Evolutionary conservation across 2,113 vertebrate genomes (phyloP), one percentile per base, ranked within the genome.

Genomic region (Sylvia atricapilla): DNA sequence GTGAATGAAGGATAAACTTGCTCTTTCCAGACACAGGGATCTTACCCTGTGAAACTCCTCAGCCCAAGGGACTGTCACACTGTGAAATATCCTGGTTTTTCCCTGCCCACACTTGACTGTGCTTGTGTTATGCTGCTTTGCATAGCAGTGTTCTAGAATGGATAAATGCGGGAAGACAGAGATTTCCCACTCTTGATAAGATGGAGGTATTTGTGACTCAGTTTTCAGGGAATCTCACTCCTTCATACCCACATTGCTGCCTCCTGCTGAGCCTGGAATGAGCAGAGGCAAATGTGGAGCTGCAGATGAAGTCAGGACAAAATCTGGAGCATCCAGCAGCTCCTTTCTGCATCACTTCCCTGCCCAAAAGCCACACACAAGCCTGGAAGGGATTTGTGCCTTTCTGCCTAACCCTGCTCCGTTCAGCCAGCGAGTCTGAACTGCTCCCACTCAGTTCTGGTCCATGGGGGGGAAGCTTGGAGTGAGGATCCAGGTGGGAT

Each of bases 361-460:
- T 69, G n/a, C 46, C 68, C 46, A 53, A 37, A 56, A 14, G 28
- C 23, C 74, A 20, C 20, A 8, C 25, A 27, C 27, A 13, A 4
- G 31, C 2, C 22, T 30, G 64, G 55, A 23, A 20, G 15, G 60
- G 44, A 25, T 39, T 52, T 39, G 17, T 53, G 64, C 27, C n/a
- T 22, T 35, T 41, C 20, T 52, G 37, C 60, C 47, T 3, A 3
- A 24, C 50, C 68, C 73, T 67, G 41, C 64, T 66, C 55, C 47
- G 3, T 8, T 2, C 9, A 53, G 68, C 50, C 18, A 0, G 7
- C 0, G 6, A 14, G 30, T 10, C 0, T 22, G 17, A 37, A 8
- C 9, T 3, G 43, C n/a, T 18, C 39, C 3, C 63, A 16, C 53
- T 49, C 55, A 3, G 19, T 15, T 15, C 58, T 76, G 67, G 9